Base-by-base conservation (phyloP, 2,797 vertebrate species). In the Oreochromis grahami region DNA sequence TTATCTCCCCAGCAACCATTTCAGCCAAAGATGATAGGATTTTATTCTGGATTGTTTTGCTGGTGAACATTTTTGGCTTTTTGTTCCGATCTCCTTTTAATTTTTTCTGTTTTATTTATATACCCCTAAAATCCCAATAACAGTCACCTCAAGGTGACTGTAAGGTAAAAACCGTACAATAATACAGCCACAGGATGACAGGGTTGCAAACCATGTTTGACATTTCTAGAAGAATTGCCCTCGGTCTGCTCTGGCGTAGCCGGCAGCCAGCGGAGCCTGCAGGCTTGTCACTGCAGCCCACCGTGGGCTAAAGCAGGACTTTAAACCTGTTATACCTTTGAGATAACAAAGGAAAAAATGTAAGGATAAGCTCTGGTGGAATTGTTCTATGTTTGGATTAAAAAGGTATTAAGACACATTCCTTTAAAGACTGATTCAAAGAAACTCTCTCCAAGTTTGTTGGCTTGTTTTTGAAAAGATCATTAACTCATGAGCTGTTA, bases 11-110 rank as follows among this genome's bases (percentile, higher is more conserved):
- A 68, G n/a, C 1, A 1, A 43, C n/a, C 36, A 68, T 43, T 68
- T 15, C n/a, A 43, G 5, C 63, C 36, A 43, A 24, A 68, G n/a
- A 68, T 43, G 13, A 43, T 9, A 68, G n/a, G 24, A 68, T 43
- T 68, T 43, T 13, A 9, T 68, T 68, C 63, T 65, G 34, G 11
- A 65, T 14, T 7, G 4, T 38, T 24, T 24, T 41, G 63, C 63
- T 41, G n/a, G 63, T 4, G 7, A 41, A 41, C 14, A 41, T 0
- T 24, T 68, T 68, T 0, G 3, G 3, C 36, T 21, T 2, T 38
- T 65, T 65, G 60, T 65, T 65, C n/a, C 4, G 7, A 8, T 65
- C 60, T 41, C n/a, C 34, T 65, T 65, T 65, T 4, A 1, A 34
- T 10, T 60, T 7, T 58, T 58, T 15, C 2, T 10, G 15, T 34